These are phyloP conservation scores for Gorsachius goisagi DNA, from an alignment of 2,113 vertebrate species.

Conservation along the genomic window DNA sequence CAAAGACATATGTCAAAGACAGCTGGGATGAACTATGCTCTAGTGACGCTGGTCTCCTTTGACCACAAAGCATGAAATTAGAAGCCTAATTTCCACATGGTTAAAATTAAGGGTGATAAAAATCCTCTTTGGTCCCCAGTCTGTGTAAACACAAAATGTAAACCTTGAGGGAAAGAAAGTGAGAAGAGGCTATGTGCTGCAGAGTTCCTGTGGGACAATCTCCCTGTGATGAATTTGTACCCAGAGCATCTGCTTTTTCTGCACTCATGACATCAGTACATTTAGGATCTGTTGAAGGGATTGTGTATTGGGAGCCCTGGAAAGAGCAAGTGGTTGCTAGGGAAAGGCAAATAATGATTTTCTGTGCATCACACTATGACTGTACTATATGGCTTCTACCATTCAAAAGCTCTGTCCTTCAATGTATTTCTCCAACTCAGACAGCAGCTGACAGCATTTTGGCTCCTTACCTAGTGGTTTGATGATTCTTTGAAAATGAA, in stretches of 20 bases:
- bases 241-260: not conserved
- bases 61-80: slow-evolving; percentile 59
- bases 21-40: not conserved
- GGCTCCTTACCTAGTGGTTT: not conserved
- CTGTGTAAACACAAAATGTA: slow-evolving; percentile 21
- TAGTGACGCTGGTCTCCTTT: slow-evolving; percentile 27
- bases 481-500: not conserved
- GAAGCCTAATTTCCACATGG: slow-evolving; percentile 24
- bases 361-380: not conserved
- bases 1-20: slow-evolving; percentile 7
- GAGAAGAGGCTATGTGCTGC: not conserved
- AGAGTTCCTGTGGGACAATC: not conserved
- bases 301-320: not conserved
- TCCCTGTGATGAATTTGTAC: not conserved
- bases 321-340: not conserved
- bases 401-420: not conserved
- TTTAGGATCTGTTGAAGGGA: not conserved
- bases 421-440: not conserved
- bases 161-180: not conserved
- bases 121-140: not conserved
- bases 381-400: not conserved
- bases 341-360: not conserved
- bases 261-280: not conserved
- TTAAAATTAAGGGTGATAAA: slow-evolving; percentile 29
- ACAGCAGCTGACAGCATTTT: not conserved